Conservation (phyloP, 2,797 vertebrate species). For the Mastacembelus armatus region DNA sequence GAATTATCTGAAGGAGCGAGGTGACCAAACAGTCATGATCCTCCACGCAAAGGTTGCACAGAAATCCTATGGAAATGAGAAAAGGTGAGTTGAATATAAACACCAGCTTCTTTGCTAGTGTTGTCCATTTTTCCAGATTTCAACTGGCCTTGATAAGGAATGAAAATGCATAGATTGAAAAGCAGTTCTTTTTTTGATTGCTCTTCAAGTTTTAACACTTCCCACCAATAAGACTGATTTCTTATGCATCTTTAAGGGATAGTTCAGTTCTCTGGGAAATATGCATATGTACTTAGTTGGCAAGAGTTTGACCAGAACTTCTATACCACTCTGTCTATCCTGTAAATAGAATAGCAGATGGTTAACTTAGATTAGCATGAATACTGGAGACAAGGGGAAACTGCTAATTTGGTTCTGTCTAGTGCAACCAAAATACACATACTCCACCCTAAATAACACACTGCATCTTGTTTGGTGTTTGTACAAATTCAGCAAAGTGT, state of each 20-base stretch:
- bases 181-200: no score
- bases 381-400: neutral
- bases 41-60: constrained; percentile 99
- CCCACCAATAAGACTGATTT: no score
- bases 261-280: no score
- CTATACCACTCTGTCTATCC: no score
- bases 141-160: neutral
- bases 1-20: constrained; percentile 98
- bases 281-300: neutral
- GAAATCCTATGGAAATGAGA: constrained; percentile 98
- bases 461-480: no score
- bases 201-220: no score
- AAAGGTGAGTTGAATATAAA: constrained; percentile 84
- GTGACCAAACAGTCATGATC: constrained; percentile 98
- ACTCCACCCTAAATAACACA: no score
- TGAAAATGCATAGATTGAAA: neutral
- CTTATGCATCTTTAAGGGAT: no score
- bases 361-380: neutral
- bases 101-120: neutral
- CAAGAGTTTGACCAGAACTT: neutral
- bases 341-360: no score
- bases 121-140: neutral
- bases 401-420: neutral
- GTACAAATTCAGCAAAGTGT: no score
- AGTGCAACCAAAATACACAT: neutral